Evolutionary conservation across 1,140 invertebrate genomes (phyloP), one percentile per base, ranked within the genome.

Genomic region (Melipona quadrifasciata): DNA sequence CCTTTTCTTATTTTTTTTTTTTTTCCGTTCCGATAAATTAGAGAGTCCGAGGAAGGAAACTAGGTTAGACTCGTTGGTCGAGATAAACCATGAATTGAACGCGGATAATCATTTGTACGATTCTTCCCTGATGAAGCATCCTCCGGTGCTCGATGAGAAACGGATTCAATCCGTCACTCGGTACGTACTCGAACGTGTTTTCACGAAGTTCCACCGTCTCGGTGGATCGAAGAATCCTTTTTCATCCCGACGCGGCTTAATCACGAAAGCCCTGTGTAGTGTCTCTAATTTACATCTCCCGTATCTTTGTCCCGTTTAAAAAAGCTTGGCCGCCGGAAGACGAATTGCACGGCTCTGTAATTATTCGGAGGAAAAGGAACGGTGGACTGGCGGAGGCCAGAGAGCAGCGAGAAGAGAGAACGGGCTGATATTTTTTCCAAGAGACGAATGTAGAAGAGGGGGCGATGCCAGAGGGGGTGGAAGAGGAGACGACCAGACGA

Each of bases 341-440:
- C 64, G 64, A 51, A 57, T 24, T 39, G 80, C 64, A 53, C 47
- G 64, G 47, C 17, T 51, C 53, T 17, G 80, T 77, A 83, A 83
- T 77, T 78, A 78, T 70, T 70, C 73, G 65, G 78, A 58, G 81
- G 58, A 82, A 82, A 27, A 78, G 74, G 31, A 67, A 67, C 53
- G 27, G 27, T 12, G 72, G 27, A 51, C 24, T 47, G 57, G 55
- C 17, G 16, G 27, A 34, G 21, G 53, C 12, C 68, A 47, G 68
- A 21, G 73, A 16, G 61, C 39, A 47, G 14, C 24, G 57, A 16
- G 51, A 58, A 24, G 8, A 67, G 31, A 31, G 65, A 34, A 70
- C n/a, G 74, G 31, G 53, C 24, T 80, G 82, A 84, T 84, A 80
- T 84, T 84, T 84, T 84, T 80, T 47, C 24, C n/a, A 53, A 27